Percentiles rank a stretch among this genome's conserved stretches.
phyloP scores from a whole-genome alignment of 2,113 vertebrate species.

The Gulo gulo region DNA sequence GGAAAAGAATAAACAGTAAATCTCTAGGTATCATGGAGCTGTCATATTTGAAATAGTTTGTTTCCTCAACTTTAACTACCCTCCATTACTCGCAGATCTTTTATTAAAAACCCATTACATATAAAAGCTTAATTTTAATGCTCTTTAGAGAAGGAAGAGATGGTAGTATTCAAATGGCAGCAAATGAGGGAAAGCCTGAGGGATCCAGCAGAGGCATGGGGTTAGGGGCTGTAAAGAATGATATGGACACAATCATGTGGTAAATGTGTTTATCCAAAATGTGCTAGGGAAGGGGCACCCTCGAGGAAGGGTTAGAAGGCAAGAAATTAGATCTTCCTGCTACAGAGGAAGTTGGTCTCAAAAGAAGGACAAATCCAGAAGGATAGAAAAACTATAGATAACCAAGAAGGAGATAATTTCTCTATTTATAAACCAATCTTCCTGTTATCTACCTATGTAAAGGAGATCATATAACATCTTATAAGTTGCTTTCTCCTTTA shows the following conservation, averaged over 20 bases:
- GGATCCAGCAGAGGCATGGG: background rate
- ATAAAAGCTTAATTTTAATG: background rate
- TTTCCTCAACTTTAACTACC: background rate
- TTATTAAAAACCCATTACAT: background rate
- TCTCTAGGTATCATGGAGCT: background rate
- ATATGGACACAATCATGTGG: background rate
- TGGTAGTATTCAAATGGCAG: background rate
- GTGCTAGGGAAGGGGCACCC: background rate
- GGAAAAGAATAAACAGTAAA: background rate
- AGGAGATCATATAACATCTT: background rate
- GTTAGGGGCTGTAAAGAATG: too few species aligned
- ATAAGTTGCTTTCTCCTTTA: background rate
- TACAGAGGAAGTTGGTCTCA: background rate
- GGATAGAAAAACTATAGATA: background rate
- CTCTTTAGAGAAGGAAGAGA: background rate
- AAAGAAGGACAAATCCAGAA: background rate
- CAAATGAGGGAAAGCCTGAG: background rate
- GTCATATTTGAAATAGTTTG: background rate
- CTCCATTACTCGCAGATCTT: background rate
- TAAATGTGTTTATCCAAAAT: background rate
- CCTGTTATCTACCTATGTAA: background rate
- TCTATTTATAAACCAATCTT: background rate
- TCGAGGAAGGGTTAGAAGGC: background rate
- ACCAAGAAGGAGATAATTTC: background rate
- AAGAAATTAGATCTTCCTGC: background rate